Evolutionary conservation across 2,888 invertebrate species (phyloP).

Genomic region (Pyralis farinalis): DNA sequence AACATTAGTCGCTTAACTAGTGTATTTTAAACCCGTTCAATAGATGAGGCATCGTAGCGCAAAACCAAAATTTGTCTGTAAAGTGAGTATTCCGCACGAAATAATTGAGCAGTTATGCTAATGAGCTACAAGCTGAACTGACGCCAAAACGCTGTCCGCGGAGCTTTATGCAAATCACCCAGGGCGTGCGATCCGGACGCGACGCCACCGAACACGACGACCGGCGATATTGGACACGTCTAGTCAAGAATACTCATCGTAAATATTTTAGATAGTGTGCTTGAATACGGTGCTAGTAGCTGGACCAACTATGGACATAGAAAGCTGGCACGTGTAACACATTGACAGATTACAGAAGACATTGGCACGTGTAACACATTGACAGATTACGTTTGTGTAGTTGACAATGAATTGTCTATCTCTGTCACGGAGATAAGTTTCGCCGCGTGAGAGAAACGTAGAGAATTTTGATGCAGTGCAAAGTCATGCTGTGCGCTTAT

Average conservation of each 20-base stretch:
- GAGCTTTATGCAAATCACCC: slow-evolving; percentile 68
- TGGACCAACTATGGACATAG: no score
- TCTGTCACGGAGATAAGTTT: no score
- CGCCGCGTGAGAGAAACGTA: no score
- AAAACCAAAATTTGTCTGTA: slow-evolving; percentile 65
- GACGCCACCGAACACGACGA: slow-evolving; percentile 22
- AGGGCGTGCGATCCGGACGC: slow-evolving; percentile 28
- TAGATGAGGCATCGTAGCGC: slow-evolving; percentile 44
- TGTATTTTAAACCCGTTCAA: slow-evolving; percentile 38
- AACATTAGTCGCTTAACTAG: slow-evolving; percentile 23
- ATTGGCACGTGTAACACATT: no score
- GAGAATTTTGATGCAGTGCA: no score
- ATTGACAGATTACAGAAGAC: no score
- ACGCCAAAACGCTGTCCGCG: slow-evolving; percentile 68
- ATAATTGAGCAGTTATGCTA: slow-evolving; percentile 78
- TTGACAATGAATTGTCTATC: no score
- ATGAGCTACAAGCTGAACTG: slow-evolving; percentile 69
- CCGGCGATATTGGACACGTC: slow-evolving; percentile 4
- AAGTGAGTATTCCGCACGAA: slow-evolving; percentile 70
- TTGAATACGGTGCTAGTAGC: no score
- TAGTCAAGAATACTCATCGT: background rate
- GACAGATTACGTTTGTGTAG: no score
- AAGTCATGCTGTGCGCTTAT: no score
- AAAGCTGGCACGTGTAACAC: no score
- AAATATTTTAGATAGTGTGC: no score